Conservation (phyloP, 1,140 invertebrate genomes). For the Zaprionus nigranus region DNA sequence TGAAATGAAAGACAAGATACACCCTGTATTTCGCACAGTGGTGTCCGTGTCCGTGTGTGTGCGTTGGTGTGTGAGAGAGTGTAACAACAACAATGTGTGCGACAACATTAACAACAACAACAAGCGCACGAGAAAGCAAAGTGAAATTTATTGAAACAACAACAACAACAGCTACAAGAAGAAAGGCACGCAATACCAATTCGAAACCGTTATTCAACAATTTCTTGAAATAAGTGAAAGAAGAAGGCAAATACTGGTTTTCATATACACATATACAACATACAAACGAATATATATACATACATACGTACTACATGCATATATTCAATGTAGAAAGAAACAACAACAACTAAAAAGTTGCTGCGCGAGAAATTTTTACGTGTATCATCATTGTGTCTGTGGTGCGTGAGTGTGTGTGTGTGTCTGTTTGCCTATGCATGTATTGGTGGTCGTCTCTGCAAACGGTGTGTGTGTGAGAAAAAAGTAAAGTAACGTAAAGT, state of each 20-base stretch:
- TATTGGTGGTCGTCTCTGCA: conserved; percentile 28
- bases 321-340: conserved; percentile 56
- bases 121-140: conserved; percentile 72
- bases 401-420: conserved; percentile 25
- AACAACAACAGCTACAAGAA: conserved; percentile 46
- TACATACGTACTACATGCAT: conserved; percentile 27
- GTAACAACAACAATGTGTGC: conserved; percentile 34
- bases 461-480: conserved; percentile 41
- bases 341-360: conserved; percentile 66
- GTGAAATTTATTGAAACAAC: conserved; percentile 74
- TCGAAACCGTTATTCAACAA: conserved; percentile 78
- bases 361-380: conserved; percentile 73
- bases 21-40: conserved; percentile 29
- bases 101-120: conserved; percentile 33
- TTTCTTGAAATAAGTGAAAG: conserved; percentile 82
- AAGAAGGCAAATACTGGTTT: conserved; percentile 81
- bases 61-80: conserved; percentile 10
- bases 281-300: conserved; percentile 32
- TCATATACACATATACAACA: conserved; percentile 32
- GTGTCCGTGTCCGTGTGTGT: conserved; percentile 15
- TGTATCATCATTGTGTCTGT: conserved; percentile 56
- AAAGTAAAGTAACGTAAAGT: conserved; percentile 57
- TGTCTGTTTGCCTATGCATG: background rate
- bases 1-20: conserved; percentile 20
- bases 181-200: conserved; percentile 50